Base-by-base conservation (phyloP, 2,888 invertebrate species). In the Thumatha senex region DNA sequence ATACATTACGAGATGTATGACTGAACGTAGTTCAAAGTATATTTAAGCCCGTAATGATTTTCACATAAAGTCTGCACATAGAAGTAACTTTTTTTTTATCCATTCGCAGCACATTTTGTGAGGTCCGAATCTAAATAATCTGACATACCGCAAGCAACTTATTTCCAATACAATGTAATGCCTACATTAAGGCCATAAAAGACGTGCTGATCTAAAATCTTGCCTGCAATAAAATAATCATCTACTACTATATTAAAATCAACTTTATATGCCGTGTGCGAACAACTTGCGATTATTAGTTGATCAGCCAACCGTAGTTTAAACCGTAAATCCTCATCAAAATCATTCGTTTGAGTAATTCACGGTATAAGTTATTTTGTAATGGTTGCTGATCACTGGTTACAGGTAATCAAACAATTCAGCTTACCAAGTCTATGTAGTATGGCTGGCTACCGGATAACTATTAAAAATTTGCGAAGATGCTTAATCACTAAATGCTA, bases 271-370 rank as follows among this genome's bases (percentile, higher is more conserved):
- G 18, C 34, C 12, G 12, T 34, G 14, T 34, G 18, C n/a, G 18
- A 35, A 70, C 57, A 63, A 66, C 43, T 42, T 61, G 56, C 46
- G 60, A 55, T 58, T 48, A 59, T 52, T 52, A 63, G 45, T 38
- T 14, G 15, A 11, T n/a, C 38, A 45, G 38, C 30, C 45, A 38
- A 45, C 24, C 45, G 38, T 38, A 36, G 8, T 38, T 11, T 14
- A 15, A 45, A 38, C 45, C 38, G 38, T 38, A 45, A 38, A 38
- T 38, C 30, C 45, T 38, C 38, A 29, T 38, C 38, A 36, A 45
- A 45, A 38, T 45, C 14, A 29, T 45, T 45, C 30, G 45, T 45
- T 45, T 14, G 30, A 45, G 45, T 45, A 45, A 38, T 44, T 38
- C 38, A 45, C 45, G 13, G 38, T n/a, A 13, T 44, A 8, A 45